Percentiles rank a stretch among this genome's conserved stretches.
phyloP scores from a whole-genome alignment of 2,797 vertebrate species.

The Morelia viridis region DNA sequence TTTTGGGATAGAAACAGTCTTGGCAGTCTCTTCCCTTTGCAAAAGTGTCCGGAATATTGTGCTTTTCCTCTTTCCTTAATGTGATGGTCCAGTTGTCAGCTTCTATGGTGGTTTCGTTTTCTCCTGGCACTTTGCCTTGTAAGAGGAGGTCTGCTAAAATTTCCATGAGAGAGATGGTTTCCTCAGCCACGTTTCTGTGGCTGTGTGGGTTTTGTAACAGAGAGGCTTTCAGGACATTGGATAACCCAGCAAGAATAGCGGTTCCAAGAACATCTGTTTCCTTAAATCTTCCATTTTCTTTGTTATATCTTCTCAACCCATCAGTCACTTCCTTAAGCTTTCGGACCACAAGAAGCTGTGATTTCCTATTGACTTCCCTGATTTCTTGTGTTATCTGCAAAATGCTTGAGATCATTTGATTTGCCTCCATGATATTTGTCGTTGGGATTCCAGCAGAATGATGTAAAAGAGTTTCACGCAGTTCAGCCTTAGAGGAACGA shows the following conservation, averaged over 20 bases:
- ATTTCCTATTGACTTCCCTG: constrained; percentile 25
- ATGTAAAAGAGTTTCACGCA: constrained; percentile 65
- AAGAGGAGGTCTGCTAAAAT: constrained; percentile 57
- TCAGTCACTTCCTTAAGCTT: constrained; percentile 55
- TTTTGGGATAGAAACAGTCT: constrained; percentile 57
- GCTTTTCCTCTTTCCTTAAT: constrained; percentile 61
- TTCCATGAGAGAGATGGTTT: constrained; percentile 55
- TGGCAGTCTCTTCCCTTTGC: constrained; percentile 14
- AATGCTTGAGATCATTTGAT: constrained; percentile 62
- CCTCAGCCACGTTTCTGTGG: neutral
- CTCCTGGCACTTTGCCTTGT: constrained; percentile 66
- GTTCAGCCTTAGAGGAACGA: neutral
- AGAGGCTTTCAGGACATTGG: constrained; percentile 64
- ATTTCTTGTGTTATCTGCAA: constrained; percentile 57
- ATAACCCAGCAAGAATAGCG: constrained; percentile 66
- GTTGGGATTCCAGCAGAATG: constrained; percentile 43
- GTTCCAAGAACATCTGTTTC: constrained; percentile 62
- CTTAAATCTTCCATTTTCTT: constrained; percentile 35
- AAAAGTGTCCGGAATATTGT: constrained; percentile 18
- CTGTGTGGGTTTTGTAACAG: constrained; percentile 16
- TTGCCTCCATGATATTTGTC: constrained; percentile 45
- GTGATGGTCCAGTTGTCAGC: constrained; percentile 62
- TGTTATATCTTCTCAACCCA: constrained; percentile 41
- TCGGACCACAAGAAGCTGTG: constrained; percentile 28
- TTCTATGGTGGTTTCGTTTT: constrained; percentile 59